Evolutionary conservation across 1,140 invertebrate species (phyloP).

Genomic region (Drosophila bipectinata): DNA sequence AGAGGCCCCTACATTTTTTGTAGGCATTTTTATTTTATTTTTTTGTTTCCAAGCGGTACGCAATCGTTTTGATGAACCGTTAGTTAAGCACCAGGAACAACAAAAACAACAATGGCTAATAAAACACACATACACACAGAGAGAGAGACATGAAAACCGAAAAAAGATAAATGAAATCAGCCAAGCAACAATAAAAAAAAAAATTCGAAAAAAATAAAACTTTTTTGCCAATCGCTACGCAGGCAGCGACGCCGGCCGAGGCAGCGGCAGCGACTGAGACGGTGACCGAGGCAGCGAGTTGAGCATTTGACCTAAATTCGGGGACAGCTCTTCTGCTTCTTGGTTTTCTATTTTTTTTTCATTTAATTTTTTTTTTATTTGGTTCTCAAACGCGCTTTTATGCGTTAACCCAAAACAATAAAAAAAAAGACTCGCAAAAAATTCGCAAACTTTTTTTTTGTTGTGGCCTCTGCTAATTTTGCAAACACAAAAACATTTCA

Average conservation of each 20-base stretch:
- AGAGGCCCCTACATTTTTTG: background rate
- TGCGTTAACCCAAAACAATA: constrained; percentile 27
- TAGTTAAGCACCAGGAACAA: constrained; percentile 46
- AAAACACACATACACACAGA: constrained; percentile 24
- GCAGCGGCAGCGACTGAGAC: constrained; percentile 30
- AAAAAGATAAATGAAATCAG: constrained; percentile 69
- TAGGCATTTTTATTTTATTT: constrained; percentile 19
- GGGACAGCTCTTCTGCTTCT: constrained; percentile 35
- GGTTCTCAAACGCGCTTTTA: constrained; percentile 39
- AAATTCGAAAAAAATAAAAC: constrained; percentile 42
- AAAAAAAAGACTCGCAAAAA: constrained; percentile 14
- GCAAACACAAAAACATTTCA: constrained; percentile 51
- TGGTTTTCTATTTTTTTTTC: constrained; percentile 29
- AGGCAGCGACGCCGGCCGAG: constrained; percentile 24
- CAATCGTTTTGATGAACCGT: constrained; percentile 47
- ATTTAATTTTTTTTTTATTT: background rate
- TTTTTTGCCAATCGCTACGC: constrained; percentile 72
- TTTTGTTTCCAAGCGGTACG: constrained; percentile 23
- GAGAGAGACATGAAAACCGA: constrained; percentile 7
- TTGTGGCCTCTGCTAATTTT: constrained; percentile 54
- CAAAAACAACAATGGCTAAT: constrained; percentile 36
- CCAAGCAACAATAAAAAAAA: constrained; percentile 43
- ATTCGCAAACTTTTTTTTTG: constrained; percentile 39
- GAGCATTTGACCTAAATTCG: constrained; percentile 75
- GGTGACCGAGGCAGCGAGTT: constrained; percentile 36